A percentile compares a stretch with the other conserved stretches of the same genome.
Conservation (phyloP, 2,797 vertebrate genomes). For the Poeciliopsis gracilis region DNA sequence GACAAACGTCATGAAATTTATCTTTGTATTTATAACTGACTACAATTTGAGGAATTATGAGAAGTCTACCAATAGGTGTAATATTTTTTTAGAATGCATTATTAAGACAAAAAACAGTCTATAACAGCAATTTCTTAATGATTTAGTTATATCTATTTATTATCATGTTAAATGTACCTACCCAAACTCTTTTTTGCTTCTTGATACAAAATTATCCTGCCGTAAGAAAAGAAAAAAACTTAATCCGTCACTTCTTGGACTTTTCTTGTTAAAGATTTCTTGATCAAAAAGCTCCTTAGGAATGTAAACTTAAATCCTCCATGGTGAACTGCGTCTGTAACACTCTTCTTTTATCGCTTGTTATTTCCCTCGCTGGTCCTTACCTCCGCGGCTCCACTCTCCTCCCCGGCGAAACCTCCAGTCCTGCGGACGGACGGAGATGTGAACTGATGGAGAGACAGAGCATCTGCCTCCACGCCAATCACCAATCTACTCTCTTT, state of each 20-base stretch:
- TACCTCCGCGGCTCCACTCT: constrained; percentile 53
- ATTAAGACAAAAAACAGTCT: not conserved
- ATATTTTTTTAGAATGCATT: not conserved
- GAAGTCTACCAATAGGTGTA: not conserved
- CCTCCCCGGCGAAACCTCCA: constrained; percentile 66
- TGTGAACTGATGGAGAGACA: constrained; percentile 26
- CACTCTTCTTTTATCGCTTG: constrained; percentile 28
- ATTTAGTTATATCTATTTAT: too few species aligned
- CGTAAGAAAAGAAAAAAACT: not conserved
- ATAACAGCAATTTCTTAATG: not conserved
- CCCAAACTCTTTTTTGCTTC: constrained; percentile 16
- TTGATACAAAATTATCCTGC: constrained; percentile 9
- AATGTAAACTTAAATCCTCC: constrained; percentile 41
- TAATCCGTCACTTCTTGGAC: constrained; percentile 2
- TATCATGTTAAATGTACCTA: constrained; percentile 31
- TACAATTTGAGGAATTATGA: not conserved
- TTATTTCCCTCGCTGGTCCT: constrained; percentile 47
- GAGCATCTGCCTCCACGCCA: constrained; percentile 53
- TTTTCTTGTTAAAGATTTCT: constrained; percentile 19
- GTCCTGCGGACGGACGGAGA: constrained; percentile 33
- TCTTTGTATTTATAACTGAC: not conserved
- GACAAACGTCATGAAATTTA: not conserved
- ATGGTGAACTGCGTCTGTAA: constrained; percentile 30
- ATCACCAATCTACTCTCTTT: constrained; percentile 62
- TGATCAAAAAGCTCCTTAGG: constrained; percentile 49